Evolutionary conservation across 2,797 vertebrate species (phyloP), one percentile per base, ranked within the genome.

Genomic region (Streptopelia turtur): DNA sequence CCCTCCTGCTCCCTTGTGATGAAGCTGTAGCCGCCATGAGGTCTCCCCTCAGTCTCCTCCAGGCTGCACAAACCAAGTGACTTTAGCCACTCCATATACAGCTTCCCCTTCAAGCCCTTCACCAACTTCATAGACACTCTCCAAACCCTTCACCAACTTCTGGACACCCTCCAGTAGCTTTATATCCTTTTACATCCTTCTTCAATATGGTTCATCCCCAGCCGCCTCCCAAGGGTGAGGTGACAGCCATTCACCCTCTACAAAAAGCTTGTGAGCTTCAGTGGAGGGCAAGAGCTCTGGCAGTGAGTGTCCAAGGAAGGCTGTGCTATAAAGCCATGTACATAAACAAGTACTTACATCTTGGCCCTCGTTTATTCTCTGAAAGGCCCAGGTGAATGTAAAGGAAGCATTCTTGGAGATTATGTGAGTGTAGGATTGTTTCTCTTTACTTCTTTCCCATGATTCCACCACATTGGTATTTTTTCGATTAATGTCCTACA

Each of bases 361-460:
- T 91, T 98, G 98, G 18, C 98, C 98, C 68, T 98, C 98, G 18
- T 98, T 99, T 56, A 99, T 99, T 96, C 99, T 99, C 97, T 99
- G 99, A 96, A 99, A 99, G 49, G 99, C 99, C 99, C 99, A 99
- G 0, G 99, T 99, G 97, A 99, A 99, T 1, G 98, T 99, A 57
- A 99, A 99, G 0, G 99, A 98, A 90, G 99, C 98, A 9, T 99
- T 99, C 97, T 99, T 99, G 63, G 98, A 98, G 97, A 99, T 98
- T 60, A 99, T 64, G 69, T 99, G 99, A 24, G 99, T 99, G 83
- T 99, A 99, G 41, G 98, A 98, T 96, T 99, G 99, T 83, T 98
- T 99, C 53, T 97, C 97, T 97, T 99, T 99, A 30, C 97, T 99
- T 96, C 98, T 99, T 89, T 98, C 98, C 99, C 99, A 99, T 1